phyloP scores from a whole-genome alignment of 2,797 vertebrate species.

The Valencia hispanica region DNA sequence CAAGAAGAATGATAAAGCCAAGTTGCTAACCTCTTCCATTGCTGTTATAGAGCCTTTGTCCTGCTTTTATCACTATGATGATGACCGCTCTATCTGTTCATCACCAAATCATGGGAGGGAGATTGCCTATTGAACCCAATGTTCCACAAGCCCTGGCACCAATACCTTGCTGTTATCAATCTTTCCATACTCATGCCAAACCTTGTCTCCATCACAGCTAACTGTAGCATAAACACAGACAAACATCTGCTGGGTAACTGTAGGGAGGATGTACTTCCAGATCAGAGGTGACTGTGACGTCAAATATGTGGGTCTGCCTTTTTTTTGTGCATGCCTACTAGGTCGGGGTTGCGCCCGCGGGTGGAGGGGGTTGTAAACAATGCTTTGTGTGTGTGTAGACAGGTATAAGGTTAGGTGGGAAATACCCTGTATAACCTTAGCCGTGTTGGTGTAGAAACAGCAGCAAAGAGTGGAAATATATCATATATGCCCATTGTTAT shows the following conservation, averaged over 20 bases:
- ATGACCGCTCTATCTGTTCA: conserved; percentile 72
- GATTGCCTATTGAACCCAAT: conserved; percentile 69
- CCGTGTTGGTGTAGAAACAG: too few relatives aligned
- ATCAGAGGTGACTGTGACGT: too few relatives aligned
- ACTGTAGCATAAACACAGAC: conserved; percentile 16
- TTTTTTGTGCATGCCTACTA: too few relatives aligned
- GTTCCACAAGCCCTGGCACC: conserved; percentile 47
- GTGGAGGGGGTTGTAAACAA: too few relatives aligned
- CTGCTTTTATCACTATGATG: conserved; percentile 60
- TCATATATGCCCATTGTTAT: conserved; percentile 1
- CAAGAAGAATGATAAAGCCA: background rate
- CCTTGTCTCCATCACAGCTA: conserved; percentile 28
- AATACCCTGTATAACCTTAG: too few relatives aligned
- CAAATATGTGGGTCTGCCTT: too few relatives aligned
- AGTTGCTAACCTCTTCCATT: conserved; percentile 4
- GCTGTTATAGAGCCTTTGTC: conserved; percentile 63
- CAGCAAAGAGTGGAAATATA: conserved; percentile 4
- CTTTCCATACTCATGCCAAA: conserved; percentile 36
- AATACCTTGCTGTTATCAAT: conserved; percentile 62
- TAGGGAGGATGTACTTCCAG: too few relatives aligned
- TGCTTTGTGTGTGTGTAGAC: too few relatives aligned
- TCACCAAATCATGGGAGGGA: conserved; percentile 68
- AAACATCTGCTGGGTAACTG: too few relatives aligned
- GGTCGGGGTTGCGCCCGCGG: too few relatives aligned
- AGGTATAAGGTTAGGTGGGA: too few relatives aligned